Evolutionary conservation across 2,113 vertebrate genomes (phyloP).

Genomic region (Microcebus jonahi): DNA sequence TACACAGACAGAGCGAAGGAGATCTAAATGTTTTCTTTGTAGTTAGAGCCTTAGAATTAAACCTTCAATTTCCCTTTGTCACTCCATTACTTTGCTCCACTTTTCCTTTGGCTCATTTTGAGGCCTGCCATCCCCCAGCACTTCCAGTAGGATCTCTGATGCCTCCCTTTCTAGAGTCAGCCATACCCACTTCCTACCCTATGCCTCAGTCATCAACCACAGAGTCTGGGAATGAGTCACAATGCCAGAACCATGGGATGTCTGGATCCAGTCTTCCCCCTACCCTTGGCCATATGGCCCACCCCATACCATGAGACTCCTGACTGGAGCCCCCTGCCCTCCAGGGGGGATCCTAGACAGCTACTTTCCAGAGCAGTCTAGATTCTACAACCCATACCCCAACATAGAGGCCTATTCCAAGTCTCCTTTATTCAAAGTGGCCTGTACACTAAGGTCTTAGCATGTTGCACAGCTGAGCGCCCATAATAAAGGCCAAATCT

Average conservation of each 20-base stretch:
- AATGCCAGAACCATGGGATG: neutral
- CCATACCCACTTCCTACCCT: neutral
- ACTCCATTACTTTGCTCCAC: neutral
- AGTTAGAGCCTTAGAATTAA: neutral
- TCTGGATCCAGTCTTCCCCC: neutral
- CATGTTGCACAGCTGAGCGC: neutral
- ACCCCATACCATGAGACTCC: neutral
- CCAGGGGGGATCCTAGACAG: neutral
- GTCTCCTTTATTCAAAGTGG: neutral
- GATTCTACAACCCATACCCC: neutral
- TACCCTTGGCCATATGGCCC: too few species aligned
- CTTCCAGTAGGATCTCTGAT: neutral
- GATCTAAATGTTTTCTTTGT: neutral
- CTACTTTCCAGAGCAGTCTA: neutral
- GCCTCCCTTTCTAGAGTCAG: neutral
- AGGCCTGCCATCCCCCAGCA: neutral
- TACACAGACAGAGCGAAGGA: neutral
- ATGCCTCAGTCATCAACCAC: neutral
- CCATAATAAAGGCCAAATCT: neutral
- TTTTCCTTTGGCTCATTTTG: neutral
- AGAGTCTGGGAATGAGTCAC: neutral
- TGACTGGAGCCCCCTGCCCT: neutral
- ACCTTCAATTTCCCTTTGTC: neutral
- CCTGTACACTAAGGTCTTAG: neutral
- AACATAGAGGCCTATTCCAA: neutral